Evolutionary conservation across 1,140 invertebrate genomes (phyloP), one percentile per base, ranked within the genome.

Genomic region (Formica exsecta): DNA sequence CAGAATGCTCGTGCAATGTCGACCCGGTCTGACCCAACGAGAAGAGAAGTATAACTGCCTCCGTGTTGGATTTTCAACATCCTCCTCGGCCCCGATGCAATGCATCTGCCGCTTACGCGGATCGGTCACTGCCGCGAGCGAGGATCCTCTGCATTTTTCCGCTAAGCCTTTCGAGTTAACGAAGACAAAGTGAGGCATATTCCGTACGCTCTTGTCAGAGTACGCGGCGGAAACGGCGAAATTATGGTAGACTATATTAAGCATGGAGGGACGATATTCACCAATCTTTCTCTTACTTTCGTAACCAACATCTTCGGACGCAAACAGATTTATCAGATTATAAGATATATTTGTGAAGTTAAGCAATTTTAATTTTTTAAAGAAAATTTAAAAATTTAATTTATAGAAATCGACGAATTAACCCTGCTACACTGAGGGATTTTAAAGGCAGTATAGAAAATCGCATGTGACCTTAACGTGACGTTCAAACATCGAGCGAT

Each of bases 41-140:
- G 85, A 76, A 88, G 38, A 75, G 83, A 81, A 81, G 54, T 75
- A 51, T 51, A 88, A 86, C 77, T 77, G 86, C 85, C 89, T 87
- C 89, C 85, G 89, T 87, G 81, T 92, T 92, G 88, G 88, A 86
- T 91, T 91, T 91, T 91, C 87, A 91, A 87, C 86, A 90, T 92
- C 87, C 89, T 90, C 87, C 79, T 91, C 89, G 75, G 75, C 65
- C 64, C 48, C 85, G 36, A 71, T 59, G 68, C 86, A 13, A 70
- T 76, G 70, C 85, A 86, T 71, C 73, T 44, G 65, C 70, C 74
- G 59, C 81, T 66, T 66, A 48, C 61, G 86, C 61, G 73, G 74
- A 87, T 75, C 81, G 75, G 73, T 70, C 71, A 87, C 64, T 65
- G 86, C 66, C 61, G 71, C 70, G 74, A 61, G 73, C 74, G 48